Evolutionary conservation across 2,797 vertebrate genomes (phyloP), one percentile per base, ranked within the genome.

Genomic region (Podarcis siculus): DNA sequence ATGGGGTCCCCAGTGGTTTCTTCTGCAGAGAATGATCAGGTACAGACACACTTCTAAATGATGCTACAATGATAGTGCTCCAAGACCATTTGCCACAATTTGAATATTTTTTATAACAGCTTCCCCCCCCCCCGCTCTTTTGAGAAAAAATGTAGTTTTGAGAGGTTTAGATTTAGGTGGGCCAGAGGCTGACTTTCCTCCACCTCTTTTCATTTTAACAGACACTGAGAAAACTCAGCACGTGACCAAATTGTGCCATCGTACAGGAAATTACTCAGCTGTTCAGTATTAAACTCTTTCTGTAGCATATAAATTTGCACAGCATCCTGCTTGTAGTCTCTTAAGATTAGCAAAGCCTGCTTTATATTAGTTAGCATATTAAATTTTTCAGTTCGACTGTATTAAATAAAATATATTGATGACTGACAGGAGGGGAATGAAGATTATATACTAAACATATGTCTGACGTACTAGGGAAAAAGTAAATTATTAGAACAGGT

Each of bases 361-460:
- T 91, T 92, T 93, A 37, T 92, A 15, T 95, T 93, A 90, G 32
- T 84, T 2, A 91, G 12, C 86, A 15, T 78, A 81, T 85, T 87
- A 94, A 79, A 78, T 91, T 92, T 75, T 82, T 83, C 72, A 86
- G n/a, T 67, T 94, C 55, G 75, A 5, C 35, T 87, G 90, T 77
- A 90, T 93, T 90, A 94, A 95, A 91, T 83, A 90, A 88, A 95
- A 91, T 92, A 37, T 89, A 66, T 83, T 89, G 15, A 87, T 89
- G 39, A 90, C 88, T 8, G 66, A 79, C 80, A 49, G 39, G 89
- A 89, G 78, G 84, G 77, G 55, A 89, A 39, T 69, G 2, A 86
- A 89, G 89, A 85, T 92, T 89, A 55, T 86, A 82, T 39, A 91
- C 67, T 83, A 79, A 94, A 93, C 61, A 77, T 83, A 90, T 89